Conservation (phyloP, 2,113 vertebrate species). For the Telmatochromis bifrenatus region DNA sequence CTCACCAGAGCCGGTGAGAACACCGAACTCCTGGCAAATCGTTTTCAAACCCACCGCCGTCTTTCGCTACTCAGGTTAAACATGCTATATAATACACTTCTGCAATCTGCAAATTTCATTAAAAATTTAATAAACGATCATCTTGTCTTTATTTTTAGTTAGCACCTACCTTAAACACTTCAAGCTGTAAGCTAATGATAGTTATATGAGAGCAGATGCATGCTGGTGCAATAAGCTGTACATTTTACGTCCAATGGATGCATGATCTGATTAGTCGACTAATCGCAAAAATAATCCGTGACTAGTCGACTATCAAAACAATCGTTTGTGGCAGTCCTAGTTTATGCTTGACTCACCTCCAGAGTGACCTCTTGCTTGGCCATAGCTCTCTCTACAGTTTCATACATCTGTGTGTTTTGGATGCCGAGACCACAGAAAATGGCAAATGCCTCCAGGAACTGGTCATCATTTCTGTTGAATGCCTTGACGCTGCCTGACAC, state of each 20-base stretch:
- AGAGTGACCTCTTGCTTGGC: constrained; percentile 97
- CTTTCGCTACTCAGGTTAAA: background rate
- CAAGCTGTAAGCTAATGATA: background rate
- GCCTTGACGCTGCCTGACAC: constrained; percentile 78
- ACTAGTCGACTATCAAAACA: background rate
- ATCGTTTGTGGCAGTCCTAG: background rate
- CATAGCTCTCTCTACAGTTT: constrained; percentile 92
- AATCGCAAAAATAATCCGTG: fast-evolving
- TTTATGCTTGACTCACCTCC: constrained; percentile 77
- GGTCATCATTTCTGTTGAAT: constrained; percentile 95
- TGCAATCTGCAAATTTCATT: background rate
- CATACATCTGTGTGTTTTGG: constrained; percentile 99
- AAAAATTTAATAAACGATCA: background rate
- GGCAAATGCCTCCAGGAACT: constrained; percentile 96
- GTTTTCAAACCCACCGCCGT: fast-evolving
- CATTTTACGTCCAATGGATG: fast-evolving
- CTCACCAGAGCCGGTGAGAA: too few relatives aligned
- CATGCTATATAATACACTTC: background rate
- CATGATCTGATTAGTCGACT: fast-evolving
- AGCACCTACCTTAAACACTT: background rate
- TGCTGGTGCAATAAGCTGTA: background rate
- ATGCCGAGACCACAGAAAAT: constrained; percentile 97
- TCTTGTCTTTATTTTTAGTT: background rate
- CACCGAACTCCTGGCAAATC: background rate
- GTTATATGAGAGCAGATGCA: background rate